phyloP scores from a whole-genome alignment of 64 coral and sea anemone species.

The Orbicella faveolata region DNA sequence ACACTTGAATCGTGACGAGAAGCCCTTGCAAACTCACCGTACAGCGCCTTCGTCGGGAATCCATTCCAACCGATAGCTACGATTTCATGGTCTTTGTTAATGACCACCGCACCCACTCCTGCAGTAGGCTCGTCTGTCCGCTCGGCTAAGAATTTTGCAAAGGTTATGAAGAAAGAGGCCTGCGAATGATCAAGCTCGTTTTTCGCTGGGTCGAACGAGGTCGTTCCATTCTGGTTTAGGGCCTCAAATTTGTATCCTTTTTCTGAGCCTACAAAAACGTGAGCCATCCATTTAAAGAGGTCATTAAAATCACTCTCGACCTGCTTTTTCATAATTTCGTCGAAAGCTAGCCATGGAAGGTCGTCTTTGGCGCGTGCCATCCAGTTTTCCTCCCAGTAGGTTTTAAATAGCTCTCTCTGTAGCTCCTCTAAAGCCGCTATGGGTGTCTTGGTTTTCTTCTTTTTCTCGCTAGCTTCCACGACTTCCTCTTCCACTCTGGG shows the following conservation, averaged over 20 bases:
- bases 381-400: conserved; percentile 10
- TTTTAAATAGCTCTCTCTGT: background rate
- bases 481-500: conserved; percentile 9
- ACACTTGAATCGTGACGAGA: background rate
- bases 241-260: background rate
- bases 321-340: background rate
- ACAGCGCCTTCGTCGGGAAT: conserved; percentile 34
- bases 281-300: conserved; percentile 22
- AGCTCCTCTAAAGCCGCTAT: no score
- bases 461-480: background rate
- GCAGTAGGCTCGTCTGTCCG: conserved; percentile 54
- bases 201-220: background rate
- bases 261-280: background rate
- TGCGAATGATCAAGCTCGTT: background rate
- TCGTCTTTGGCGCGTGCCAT: background rate
- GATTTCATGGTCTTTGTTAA: conserved; percentile 6
- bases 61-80: conserved; percentile 50
- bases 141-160: conserved; percentile 46
- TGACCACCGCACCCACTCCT: conserved; percentile 50
- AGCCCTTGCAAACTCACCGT: conserved; percentile 43
- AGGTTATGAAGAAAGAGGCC: conserved; percentile 2
- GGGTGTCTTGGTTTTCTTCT: background rate
- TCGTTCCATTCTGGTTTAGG: background rate
- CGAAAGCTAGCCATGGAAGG: conserved; percentile 32
- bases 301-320: background rate